Conservation (phyloP, 2,888 invertebrate genomes). For the Podotricha telesiphe region DNA sequence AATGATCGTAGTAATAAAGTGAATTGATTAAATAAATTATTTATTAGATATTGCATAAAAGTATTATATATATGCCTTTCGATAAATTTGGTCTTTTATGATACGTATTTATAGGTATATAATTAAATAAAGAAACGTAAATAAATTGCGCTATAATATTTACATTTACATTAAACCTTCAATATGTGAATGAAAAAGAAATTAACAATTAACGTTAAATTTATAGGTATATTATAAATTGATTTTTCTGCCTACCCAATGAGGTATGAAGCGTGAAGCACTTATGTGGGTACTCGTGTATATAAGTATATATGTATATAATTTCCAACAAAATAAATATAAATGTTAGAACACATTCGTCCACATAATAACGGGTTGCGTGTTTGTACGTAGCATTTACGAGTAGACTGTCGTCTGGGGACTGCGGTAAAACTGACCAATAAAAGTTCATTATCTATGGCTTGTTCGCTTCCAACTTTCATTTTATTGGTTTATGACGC, state of each 20-base stretch:
- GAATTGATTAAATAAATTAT: conserved; percentile 10
- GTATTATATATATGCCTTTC: neutral
- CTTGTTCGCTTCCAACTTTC: conserved; percentile 80
- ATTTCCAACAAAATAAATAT: conserved; percentile 30
- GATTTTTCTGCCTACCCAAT: neutral
- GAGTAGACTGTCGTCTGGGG: conserved; percentile 71
- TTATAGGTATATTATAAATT: neutral
- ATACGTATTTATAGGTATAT: neutral
- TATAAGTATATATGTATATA: conserved; percentile 8
- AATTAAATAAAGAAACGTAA: no score
- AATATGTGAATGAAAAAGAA: neutral
- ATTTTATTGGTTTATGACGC: conserved; percentile 78
- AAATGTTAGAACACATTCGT: conserved; percentile 28
- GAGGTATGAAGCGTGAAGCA: neutral
- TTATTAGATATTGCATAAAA: neutral
- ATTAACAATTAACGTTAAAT: neutral
- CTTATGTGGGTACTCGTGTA: neutral
- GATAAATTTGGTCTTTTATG: neutral
- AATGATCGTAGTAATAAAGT: neutral
- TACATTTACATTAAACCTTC: no score
- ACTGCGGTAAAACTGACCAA: conserved; percentile 81
- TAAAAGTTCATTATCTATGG: conserved; percentile 83
- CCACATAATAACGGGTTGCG: conserved; percentile 43
- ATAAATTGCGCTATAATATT: no score
- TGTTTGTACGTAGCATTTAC: conserved; percentile 58